These are phyloP conservation scores for Callyntrura sp. DNA, from an alignment of 2,888 invertebrate species.

Conservation along the genomic window DNA sequence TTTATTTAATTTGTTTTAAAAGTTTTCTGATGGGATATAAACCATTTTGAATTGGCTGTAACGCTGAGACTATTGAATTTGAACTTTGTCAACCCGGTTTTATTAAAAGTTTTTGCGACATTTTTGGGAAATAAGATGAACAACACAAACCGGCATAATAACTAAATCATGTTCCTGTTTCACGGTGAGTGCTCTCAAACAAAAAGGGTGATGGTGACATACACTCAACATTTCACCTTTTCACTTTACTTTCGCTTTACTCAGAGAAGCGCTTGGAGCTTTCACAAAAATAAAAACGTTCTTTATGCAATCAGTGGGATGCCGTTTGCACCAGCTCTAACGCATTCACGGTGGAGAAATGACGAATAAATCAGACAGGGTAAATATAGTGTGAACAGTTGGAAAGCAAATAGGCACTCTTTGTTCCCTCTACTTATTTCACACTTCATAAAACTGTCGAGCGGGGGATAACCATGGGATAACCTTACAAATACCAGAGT, in stretches of 20 bases:
- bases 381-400: background rate
- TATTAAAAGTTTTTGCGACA: background rate
- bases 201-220: conserved; percentile 12
- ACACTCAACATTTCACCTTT: conserved; percentile 17
- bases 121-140: background rate
- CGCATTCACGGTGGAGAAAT: background rate
- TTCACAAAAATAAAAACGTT: too few species aligned
- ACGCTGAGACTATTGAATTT: too few species aligned
- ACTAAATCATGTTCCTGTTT: background rate
- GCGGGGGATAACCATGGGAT: conserved; percentile 7
- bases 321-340: background rate
- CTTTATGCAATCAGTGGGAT: background rate
- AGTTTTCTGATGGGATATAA: too few species aligned
- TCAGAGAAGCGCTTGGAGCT: too few species aligned
- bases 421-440: background rate
- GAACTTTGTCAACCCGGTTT: background rate
- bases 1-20: too few species aligned
- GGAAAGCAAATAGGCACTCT: background rate
- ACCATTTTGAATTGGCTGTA: too few species aligned
- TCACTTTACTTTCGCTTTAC: background rate
- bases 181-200: conserved; percentile 11
- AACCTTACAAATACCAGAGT: background rate
- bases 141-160: background rate
- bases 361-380: background rate
- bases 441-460: conserved; percentile 61